A percentile compares a stretch with the other conserved stretches of the same genome.
Evolutionary conservation across 2,888 invertebrate genomes (phyloP).

Genomic region (Diadegma fenestrale): DNA sequence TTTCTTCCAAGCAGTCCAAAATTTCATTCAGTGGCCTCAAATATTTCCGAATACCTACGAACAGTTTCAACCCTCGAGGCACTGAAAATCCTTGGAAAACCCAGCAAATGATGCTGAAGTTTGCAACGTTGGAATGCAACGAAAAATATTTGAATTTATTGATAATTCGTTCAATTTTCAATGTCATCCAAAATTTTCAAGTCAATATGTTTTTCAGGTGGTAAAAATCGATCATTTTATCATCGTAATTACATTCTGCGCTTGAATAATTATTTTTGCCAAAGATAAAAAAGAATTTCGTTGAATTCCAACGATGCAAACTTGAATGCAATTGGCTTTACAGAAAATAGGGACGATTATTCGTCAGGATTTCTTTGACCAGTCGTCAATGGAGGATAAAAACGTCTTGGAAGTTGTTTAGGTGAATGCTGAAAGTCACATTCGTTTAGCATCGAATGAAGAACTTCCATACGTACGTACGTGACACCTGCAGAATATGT

Average conservation of each 20-base stretch:
- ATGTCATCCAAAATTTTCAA: too few species aligned
- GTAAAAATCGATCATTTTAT: too few species aligned
- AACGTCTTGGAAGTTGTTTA: background rate
- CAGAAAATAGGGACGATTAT: background rate
- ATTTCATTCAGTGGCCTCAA: background rate
- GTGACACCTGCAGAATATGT: background rate
- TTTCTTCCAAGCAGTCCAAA: background rate
- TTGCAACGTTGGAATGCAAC: too few species aligned
- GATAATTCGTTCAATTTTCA: too few species aligned
- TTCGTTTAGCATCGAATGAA: background rate
- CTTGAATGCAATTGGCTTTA: background rate
- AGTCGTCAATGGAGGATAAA: background rate
- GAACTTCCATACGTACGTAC: background rate
- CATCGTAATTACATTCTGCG: too few species aligned
- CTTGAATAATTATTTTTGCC: too few species aligned
- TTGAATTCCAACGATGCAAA: too few species aligned
- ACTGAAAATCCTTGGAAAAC: background rate
- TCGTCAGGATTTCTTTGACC: background rate
- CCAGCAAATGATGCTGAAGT: too few species aligned
- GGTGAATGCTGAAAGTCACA: background rate
- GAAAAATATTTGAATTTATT: too few species aligned
- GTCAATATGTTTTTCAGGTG: too few species aligned
- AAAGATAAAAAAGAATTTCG: too few species aligned
- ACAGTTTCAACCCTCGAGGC: background rate
- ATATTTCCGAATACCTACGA: background rate